Conservation (phyloP, 2,797 vertebrate species). For the Otus scops region DNA sequence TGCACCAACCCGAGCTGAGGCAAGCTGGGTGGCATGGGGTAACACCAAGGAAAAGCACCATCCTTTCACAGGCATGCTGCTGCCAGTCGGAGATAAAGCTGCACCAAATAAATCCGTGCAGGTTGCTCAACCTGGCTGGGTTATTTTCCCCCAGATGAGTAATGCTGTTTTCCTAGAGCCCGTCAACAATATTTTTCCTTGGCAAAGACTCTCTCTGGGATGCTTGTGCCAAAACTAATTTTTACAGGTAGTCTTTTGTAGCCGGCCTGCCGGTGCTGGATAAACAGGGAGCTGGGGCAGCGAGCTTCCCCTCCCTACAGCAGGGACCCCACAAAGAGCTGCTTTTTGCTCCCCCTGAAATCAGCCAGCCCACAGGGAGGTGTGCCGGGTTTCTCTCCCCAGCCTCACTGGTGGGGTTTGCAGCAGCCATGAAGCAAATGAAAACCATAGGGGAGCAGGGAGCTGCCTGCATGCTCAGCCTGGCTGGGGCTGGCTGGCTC, state of each 20-base stretch:
- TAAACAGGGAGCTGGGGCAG: not conserved
- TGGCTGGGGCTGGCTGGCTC: not conserved
- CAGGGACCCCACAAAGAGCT: not conserved
- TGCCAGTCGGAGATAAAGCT: not conserved
- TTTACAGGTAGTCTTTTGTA: not conserved
- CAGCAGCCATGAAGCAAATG: not conserved
- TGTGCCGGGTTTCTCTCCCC: not conserved
- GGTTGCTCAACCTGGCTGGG: not conserved
- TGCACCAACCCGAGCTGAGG: accelerated
- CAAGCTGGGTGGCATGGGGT: not conserved
- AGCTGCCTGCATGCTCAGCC: accelerated
- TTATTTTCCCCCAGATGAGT: not conserved
- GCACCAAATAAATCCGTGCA: accelerated
- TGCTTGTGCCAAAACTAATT: not conserved
- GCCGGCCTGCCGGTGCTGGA: accelerated
- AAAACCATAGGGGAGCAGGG: not conserved
- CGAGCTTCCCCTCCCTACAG: not conserved
- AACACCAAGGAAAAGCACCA: not conserved
- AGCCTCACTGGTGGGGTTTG: accelerated
- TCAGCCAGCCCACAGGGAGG: not conserved
- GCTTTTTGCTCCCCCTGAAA: not conserved
- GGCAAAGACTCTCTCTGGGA: not conserved
- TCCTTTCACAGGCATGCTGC: not conserved
- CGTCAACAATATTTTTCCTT: not conserved
- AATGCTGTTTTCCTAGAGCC: not conserved